phyloP scores from a whole-genome alignment of 1,140 invertebrate genomes.

The Lordiphosa stackelbergi region DNA sequence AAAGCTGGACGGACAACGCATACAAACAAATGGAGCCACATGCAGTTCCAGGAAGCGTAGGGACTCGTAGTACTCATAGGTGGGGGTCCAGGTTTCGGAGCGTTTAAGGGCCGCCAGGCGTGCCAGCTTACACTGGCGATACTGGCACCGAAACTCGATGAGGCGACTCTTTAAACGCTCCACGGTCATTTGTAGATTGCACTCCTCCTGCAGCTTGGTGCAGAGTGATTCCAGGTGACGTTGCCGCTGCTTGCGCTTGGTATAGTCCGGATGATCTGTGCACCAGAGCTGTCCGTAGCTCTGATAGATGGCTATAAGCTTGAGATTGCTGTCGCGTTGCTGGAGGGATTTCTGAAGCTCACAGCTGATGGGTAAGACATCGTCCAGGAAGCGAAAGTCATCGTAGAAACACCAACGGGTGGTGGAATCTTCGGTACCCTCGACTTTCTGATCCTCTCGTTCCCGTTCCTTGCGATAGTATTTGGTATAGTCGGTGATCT shows the following conservation, averaged over 20 bases:
- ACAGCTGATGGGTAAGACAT: conserved; percentile 50
- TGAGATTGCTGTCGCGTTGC: conserved; percentile 54
- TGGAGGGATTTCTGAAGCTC: conserved; percentile 52
- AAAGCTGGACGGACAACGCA: conserved; percentile 34
- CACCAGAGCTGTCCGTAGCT: conserved; percentile 62
- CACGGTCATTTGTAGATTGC: conserved; percentile 56
- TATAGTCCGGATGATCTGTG: conserved; percentile 61
- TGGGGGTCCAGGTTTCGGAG: conserved; percentile 32
- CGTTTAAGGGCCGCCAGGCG: conserved; percentile 27
- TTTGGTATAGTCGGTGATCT: conserved; percentile 60
- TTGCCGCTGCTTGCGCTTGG: conserved; percentile 50
- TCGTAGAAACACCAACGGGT: conserved; percentile 55
- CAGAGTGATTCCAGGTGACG: conserved; percentile 53
- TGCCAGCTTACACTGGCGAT: conserved; percentile 57
- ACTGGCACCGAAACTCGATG: conserved; percentile 61
- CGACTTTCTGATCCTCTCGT: conserved; percentile 7
- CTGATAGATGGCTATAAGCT: conserved; percentile 63
- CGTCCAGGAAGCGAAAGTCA: conserved; percentile 61
- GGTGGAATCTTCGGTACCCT: not conserved
- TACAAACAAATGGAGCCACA: conserved; percentile 58
- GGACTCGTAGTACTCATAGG: conserved; percentile 54
- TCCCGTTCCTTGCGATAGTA: conserved; percentile 56
- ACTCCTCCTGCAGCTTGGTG: conserved; percentile 54
- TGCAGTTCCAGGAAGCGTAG: conserved; percentile 60
- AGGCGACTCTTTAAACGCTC: conserved; percentile 59